Percentiles rank a stretch among this genome's conserved stretches.
Evolutionary conservation across 2,888 invertebrate species (phyloP).

Genomic region (Melieria omissa): DNA sequence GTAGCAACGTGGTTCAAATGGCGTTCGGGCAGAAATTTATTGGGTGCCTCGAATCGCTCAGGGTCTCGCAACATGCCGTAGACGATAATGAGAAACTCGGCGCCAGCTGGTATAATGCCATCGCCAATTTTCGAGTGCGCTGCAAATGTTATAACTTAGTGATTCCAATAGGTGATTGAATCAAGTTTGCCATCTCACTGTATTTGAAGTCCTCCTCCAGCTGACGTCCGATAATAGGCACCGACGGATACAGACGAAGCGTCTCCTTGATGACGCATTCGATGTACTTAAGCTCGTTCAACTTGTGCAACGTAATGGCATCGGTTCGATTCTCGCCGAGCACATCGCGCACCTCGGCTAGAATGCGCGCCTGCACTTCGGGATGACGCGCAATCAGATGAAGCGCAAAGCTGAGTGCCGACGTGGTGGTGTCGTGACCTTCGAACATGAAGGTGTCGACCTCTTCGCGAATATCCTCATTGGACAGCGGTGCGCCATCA

Average conservation of each 20-base stretch:
- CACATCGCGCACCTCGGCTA: constrained; percentile 53
- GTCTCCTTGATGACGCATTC: constrained; percentile 71
- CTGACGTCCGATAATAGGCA: constrained; percentile 55
- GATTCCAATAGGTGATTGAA: neutral
- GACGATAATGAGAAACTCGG: constrained; percentile 49
- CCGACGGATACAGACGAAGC: constrained; percentile 73
- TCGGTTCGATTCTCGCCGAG: constrained; percentile 50
- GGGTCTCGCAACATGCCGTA: constrained; percentile 47
- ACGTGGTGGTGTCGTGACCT: constrained; percentile 63
- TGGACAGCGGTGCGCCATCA: constrained; percentile 70
- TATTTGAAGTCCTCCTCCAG: constrained; percentile 46
- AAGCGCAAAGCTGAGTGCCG: constrained; percentile 56
- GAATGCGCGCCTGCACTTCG: constrained; percentile 54
- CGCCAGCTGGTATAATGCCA: constrained; percentile 45
- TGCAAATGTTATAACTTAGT: constrained; percentile 16
- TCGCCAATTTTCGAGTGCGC: constrained; percentile 46
- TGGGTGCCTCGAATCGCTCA: constrained; percentile 27
- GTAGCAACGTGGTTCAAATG: constrained; percentile 66
- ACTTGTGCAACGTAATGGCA: constrained; percentile 45
- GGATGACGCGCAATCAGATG: constrained; percentile 55
- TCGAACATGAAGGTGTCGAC: constrained; percentile 81
- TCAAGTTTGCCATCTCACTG: constrained; percentile 42
- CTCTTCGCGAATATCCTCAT: constrained; percentile 74
- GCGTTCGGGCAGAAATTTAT: constrained; percentile 48
- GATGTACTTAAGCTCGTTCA: constrained; percentile 41